Percentiles rank a stretch among this genome's conserved stretches.
Conservation (phyloP, 2,797 vertebrate genomes). For the Megalops cyprinoides region DNA sequence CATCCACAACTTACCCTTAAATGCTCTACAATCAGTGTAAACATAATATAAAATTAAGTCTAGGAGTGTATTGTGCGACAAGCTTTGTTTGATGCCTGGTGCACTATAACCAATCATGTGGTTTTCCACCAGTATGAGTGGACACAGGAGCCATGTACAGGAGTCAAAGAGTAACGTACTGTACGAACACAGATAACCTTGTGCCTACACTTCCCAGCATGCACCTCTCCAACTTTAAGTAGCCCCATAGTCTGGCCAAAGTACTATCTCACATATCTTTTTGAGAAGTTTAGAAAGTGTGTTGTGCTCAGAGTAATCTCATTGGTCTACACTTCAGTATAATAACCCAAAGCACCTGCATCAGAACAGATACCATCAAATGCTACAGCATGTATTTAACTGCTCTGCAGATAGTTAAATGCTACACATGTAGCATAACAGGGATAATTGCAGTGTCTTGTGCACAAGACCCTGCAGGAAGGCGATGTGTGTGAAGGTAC, state of each 20-base stretch:
- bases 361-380: neutral
- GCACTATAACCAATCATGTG: neutral
- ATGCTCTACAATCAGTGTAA: neutral
- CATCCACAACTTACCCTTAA: neutral
- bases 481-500: no score
- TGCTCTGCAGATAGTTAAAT: neutral
- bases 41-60: neutral
- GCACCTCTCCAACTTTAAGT: neutral
- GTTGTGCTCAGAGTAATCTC: neutral
- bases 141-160: neutral
- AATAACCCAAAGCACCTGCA: no score
- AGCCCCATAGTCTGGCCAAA: neutral
- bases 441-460: no score
- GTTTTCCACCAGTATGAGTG: neutral
- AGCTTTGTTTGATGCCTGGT: neutral
- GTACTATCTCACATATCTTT: neutral
- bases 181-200: neutral
- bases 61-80: neutral
- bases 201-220: constrained; percentile 5
- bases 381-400: neutral
- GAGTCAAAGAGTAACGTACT: neutral
- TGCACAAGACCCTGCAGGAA: neutral
- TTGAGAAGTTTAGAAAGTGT: neutral
- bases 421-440: neutral
- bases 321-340: neutral